These are phyloP conservation scores for Oeneis ivallda DNA, from an alignment of 2,888 invertebrate species.

Conservation along the genomic window DNA sequence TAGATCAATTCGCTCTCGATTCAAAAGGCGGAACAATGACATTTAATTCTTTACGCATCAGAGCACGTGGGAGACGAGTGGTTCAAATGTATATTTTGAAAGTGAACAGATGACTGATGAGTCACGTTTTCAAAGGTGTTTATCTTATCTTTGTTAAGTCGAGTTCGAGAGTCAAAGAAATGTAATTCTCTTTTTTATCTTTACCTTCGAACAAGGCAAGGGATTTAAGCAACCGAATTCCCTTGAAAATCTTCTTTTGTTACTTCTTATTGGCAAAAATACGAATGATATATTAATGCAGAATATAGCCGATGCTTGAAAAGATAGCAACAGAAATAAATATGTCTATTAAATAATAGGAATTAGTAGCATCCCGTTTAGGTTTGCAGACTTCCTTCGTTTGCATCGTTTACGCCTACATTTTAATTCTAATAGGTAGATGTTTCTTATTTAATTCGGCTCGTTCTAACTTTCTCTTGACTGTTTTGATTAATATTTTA, in stretches of 20 bases:
- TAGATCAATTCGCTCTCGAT: constrained; percentile 42
- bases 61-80: constrained; percentile 46
- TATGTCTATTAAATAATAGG: too few relatives aligned
- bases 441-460: background rate
- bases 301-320: too few relatives aligned
- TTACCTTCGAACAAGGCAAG: background rate
- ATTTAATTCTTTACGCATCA: constrained; percentile 61
- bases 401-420: background rate
- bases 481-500: background rate
- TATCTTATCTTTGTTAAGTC: constrained; percentile 28
- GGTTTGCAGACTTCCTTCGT: background rate
- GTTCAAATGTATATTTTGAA: constrained; percentile 35
- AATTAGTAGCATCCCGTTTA: too few relatives aligned
- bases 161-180: constrained; percentile 13
- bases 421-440: background rate
- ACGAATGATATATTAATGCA: too few relatives aligned
- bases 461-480: background rate
- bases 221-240: background rate
- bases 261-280: background rate
- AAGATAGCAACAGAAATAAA: too few relatives aligned
- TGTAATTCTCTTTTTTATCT: background rate
- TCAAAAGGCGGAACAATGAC: constrained; percentile 60
- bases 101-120: constrained; percentile 23
- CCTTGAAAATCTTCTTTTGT: background rate
- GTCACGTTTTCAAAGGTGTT: constrained; percentile 26